phyloP scores from a whole-genome alignment of 2,113 vertebrate species.

The Phylloscopus trochilus region DNA sequence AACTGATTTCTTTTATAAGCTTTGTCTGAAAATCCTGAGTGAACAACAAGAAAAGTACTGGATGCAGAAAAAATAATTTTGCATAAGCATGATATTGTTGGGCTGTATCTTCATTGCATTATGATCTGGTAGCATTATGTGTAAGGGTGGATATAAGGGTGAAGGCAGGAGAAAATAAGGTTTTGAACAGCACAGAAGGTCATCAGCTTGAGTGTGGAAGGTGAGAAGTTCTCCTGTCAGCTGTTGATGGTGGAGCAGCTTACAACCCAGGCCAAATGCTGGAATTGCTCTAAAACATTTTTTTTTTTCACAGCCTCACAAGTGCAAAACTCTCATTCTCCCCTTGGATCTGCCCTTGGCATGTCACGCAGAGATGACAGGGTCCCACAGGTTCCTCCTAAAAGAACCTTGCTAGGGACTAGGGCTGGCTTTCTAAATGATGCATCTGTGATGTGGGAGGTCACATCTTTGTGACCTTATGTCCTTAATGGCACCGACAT shows the following conservation, averaged over 20 bases:
- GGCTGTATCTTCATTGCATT: rapidly evolving
- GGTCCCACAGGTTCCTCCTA: not conserved
- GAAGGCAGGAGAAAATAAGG: not conserved
- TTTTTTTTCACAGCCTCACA: not conserved
- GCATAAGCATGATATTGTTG: not conserved
- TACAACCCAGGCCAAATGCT: not conserved
- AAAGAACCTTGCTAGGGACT: not conserved
- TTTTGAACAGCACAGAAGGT: not conserved
- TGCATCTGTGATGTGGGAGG: not conserved
- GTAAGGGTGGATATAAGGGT: not conserved
- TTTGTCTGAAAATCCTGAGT: not conserved
- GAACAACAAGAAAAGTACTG: not conserved
- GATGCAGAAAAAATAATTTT: not conserved
- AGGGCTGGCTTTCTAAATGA: not conserved
- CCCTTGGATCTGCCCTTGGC: not conserved
- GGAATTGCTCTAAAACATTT: not conserved
- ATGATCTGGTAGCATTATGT: not conserved
- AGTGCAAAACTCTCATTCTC: not conserved
- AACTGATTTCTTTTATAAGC: not conserved
- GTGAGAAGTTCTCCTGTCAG: not conserved
- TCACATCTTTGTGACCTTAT: not conserved
- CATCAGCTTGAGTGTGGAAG: not conserved
- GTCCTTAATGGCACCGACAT: not conserved
- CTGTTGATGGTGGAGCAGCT: not conserved
- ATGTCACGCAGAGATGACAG: rapidly evolving